Base-by-base conservation (phyloP, 2,888 invertebrate genomes). In the Orthosia cruda region DNA sequence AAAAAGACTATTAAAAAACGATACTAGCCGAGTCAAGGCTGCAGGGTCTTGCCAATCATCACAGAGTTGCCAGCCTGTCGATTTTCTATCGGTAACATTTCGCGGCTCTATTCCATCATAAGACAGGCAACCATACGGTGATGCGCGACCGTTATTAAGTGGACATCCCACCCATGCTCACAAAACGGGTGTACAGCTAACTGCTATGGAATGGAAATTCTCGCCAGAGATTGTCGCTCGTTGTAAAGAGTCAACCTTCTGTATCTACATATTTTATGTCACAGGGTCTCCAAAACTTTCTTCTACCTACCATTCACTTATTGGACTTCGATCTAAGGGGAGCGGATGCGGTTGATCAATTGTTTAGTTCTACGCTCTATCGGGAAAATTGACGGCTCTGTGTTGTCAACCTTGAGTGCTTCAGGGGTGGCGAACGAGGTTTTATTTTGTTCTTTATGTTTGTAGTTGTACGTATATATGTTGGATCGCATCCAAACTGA, bases 321-420 rank as follows among this genome's bases (percentile, higher is more conserved):
- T 84, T 80, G 74, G 68, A 81, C 57, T 81, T 78, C 70, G 66
- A 82, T 80, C 77, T 57, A 73, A 82, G 73, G 80, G 80, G 65
- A 72, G 71, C 71, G 79, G 68, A 63, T 77, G 86, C 71, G 85
- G 78, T 79, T 87, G 85, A 88, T 88, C 86, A 87, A 86, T 87
- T 86, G 83, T 86, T 85, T 80, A 83, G 83, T 71, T 78, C 69
- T 58, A 68, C 67, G 75, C 70, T 77, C 79, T 71, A 74, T 49
- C 57, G 70, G 65, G 77, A 71, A 81, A 85, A 87, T 70, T 76
- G 71, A 77, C 67, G 83, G 57, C 61, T 47, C 57, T 47, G 64
- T 67, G 66, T 68, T 71, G 76, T 68, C 81, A 81, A 81, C 81
- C 67, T 75, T 84, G 81, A 71, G 76, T 75, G 64, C 65, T 69